Base-by-base conservation (phyloP, 2,113 vertebrate species). In the Percopsis transmontana region DNA sequence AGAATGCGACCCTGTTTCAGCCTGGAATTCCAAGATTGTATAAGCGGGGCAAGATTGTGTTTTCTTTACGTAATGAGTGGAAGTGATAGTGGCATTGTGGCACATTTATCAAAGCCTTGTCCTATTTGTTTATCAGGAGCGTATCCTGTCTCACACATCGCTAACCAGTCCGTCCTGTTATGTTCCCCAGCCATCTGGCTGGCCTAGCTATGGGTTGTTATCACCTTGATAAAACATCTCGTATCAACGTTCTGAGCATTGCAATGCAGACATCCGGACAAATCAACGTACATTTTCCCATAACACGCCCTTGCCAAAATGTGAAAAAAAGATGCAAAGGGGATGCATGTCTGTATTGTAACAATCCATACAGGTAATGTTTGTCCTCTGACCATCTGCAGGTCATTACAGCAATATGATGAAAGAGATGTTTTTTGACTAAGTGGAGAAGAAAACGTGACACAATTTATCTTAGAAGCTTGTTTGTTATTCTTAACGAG, bases 401-500 rank as follows among this genome's bases (percentile, higher is more conserved):
- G 56, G 70, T 70, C 27, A 74, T 0, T 68, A 70, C 74, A 53
- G 58, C 60, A 44, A 27, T 51, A 24, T 57, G 70, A 72, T 68
- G 65, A 79, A 83, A 72, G n/a, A 57, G 45, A 51, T 55, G 41
- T n/a, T 51, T 57, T 59, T 57, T 59, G 56, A 18, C 44, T 66
- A 74, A 21, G 24, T 47, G 56, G 24, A 44, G 39, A 18, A 27
- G 47, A 75, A 81, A 75, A 83, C 66, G 79, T 14, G 45, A 40
- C 42, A 18, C 42, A 58, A 79, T 83, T 83, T 77, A 82, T 82
- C 58, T 74, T 72, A 78, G 69, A 73, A 73, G 66, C 44, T 58
- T 84, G 77, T 85, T 82, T 90, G 82, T 87, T 89, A 54, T 86
- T 80, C 55, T 72, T 82, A 68, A 77, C 63, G 57, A 69, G 16